Percentiles rank a stretch among this genome's conserved stretches.
Conservation (phyloP, 2,888 invertebrate genomes). For the Archips crataeganus region DNA sequence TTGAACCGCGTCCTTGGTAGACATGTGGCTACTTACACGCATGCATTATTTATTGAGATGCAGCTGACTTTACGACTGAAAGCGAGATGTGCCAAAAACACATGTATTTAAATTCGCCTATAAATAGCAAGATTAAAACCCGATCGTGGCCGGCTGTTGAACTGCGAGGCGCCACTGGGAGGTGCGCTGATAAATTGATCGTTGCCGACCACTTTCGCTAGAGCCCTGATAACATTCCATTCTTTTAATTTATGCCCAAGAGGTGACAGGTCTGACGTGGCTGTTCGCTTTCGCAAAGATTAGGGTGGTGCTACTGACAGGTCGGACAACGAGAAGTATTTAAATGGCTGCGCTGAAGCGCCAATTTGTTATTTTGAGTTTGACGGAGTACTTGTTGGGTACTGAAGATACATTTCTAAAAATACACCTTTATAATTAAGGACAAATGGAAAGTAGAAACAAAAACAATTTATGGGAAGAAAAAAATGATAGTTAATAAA, state of each 20-base stretch:
- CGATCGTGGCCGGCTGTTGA: constrained; percentile 66
- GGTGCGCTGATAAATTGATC: constrained; percentile 46
- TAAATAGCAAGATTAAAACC: constrained; percentile 70
- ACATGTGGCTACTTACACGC: constrained; percentile 7
- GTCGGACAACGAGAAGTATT: constrained; percentile 4
- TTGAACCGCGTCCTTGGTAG: not conserved
- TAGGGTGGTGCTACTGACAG: constrained; percentile 32
- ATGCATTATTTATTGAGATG: constrained; percentile 18
- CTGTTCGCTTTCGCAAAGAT: constrained; percentile 34
- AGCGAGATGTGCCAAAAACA: constrained; percentile 56
- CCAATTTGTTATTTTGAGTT: constrained; percentile 35
- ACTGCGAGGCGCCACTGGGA: constrained; percentile 64
- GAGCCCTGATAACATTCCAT: constrained; percentile 33
- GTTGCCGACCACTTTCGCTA: constrained; percentile 16
- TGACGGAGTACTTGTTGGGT: not conserved
- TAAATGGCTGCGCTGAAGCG: constrained; percentile 1
- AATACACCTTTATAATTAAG: not conserved
- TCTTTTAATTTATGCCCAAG: constrained; percentile 39
- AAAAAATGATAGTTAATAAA: not conserved
- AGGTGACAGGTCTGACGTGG: constrained; percentile 32
- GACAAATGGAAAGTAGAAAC: not conserved
- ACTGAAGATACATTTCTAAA: not conserved
- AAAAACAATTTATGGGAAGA: not conserved
- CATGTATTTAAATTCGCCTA: constrained; percentile 63
- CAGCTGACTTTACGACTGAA: constrained; percentile 28